Percentiles rank a stretch among this genome's conserved stretches.
phyloP scores from a whole-genome alignment of 2,113 vertebrate species.

The Silurus meridionalis region DNA sequence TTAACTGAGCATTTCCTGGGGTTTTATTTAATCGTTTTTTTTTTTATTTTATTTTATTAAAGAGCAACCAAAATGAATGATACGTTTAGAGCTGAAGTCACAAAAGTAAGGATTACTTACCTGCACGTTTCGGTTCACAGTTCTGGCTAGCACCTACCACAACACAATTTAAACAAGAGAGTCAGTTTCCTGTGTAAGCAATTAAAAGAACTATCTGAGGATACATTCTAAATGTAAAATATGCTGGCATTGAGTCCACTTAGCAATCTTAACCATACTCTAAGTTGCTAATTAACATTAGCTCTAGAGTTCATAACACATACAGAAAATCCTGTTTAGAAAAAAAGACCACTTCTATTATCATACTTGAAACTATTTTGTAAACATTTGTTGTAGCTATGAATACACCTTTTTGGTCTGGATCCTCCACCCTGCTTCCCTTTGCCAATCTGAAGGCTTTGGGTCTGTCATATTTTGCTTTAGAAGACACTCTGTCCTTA shows the following conservation, averaged over 20 bases:
- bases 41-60: background rate
- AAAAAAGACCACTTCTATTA: background rate
- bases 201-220: background rate
- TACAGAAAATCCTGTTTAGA: slow-evolving; percentile 17
- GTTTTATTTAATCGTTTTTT: slow-evolving; percentile 5
- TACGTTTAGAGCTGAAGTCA: background rate
- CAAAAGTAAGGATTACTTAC: slow-evolving; percentile 33
- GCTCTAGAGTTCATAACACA: slow-evolving; percentile 1
- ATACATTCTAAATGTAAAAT: background rate
- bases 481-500: slow-evolving; percentile 69
- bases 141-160: slow-evolving; percentile 5
- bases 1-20: background rate
- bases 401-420: slow-evolving; percentile 57
- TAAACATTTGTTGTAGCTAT: background rate
- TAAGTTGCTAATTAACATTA: slow-evolving; percentile 18
- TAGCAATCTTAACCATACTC: background rate
- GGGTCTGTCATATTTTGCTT: slow-evolving; percentile 62
- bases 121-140: slow-evolving; percentile 33
- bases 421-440: slow-evolving; percentile 41
- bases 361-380: slow-evolving; percentile 1
- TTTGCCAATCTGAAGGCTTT: slow-evolving; percentile 58
- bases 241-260: background rate
- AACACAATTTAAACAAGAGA: slow-evolving; percentile 41
- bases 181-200: slow-evolving; percentile 1
- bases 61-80: background rate